Base-by-base conservation (phyloP, 1,140 invertebrate species). In the Panonychus citri region DNA sequence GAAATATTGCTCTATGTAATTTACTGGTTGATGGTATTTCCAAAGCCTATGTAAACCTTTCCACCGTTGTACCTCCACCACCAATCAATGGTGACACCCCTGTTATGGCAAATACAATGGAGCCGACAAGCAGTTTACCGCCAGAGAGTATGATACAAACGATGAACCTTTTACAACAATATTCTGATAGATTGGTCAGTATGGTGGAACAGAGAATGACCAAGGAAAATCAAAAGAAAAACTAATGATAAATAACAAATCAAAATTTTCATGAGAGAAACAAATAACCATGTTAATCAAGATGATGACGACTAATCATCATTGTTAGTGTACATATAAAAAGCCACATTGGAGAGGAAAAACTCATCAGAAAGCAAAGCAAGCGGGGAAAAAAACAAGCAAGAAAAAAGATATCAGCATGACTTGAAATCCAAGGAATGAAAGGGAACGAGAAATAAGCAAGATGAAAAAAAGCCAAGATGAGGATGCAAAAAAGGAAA, bases 181-280 rank as follows among this genome's bases (percentile, higher is more conserved):
- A 77, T 64, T 76, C 76, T 2, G 77, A 79, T 58, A 67, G 77
- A 64, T 64, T 79, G 5, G 62, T 78, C 12, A 74, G 65, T 53
- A 72, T 79, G 68, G 73, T 78, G 65, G 76, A 78, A 63, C 76
- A 78, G 62, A 73, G 74, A 63, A 77, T 78, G 68, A 70, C 59
- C 2, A 58, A 58, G 28, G 43, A 48, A 17, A 57, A 34, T 39
- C 21, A 24, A 19, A 28, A 40, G 39, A 51, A 54, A 15, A 52
- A 55, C 39, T 54, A 24, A 39, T 37, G 12, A 0, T 25, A 5
- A 27, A 52, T 52, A 17, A 21, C 5, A 19, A 24, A 46, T 8
- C 5, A 46, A 19, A 46, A 21, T n/a, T 13, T 40, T 40, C 39
- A 46, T 46, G 5, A 46, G 43, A 19, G n/a, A 19, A 46, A 10